These are phyloP conservation scores for Pteropus alecto DNA, from an alignment of 2,113 vertebrate species.

Conservation along the genomic window DNA sequence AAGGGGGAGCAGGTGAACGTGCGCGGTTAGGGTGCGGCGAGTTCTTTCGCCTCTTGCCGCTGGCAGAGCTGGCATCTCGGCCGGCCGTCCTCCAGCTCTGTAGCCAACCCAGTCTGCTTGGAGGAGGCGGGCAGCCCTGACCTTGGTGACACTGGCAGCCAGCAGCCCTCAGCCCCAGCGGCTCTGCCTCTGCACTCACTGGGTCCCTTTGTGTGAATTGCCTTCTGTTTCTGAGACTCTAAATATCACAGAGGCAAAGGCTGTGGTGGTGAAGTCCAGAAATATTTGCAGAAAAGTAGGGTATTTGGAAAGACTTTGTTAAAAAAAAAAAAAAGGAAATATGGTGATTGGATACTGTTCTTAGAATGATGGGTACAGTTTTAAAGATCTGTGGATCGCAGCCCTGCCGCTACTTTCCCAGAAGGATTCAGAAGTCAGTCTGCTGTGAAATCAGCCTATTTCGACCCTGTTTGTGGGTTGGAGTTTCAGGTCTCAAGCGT, in stretches of 20 bases:
- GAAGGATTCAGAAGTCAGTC: too few relatives aligned
- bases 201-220: not conserved
- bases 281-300: not conserved
- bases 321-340: not conserved
- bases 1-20: accelerated
- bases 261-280: not conserved
- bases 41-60: too few relatives aligned
- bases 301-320: not conserved
- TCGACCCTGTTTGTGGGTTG: accelerated
- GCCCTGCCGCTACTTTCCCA: not conserved
- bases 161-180: accelerated
- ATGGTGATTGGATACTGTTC: not conserved
- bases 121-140: not conserved
- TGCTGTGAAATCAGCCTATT: accelerated
- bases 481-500: not conserved
- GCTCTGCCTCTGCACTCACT: too few relatives aligned
- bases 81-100: too few relatives aligned
- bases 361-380: not conserved
- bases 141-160: too few relatives aligned
- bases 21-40: accelerated
- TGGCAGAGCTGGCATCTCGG: accelerated
- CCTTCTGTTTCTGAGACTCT: not conserved
- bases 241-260: not conserved
- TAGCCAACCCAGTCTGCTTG: not conserved
- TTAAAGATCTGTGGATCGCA: accelerated